Conservation (phyloP, 2,888 invertebrate species). For the Stomorhina lunata region DNA sequence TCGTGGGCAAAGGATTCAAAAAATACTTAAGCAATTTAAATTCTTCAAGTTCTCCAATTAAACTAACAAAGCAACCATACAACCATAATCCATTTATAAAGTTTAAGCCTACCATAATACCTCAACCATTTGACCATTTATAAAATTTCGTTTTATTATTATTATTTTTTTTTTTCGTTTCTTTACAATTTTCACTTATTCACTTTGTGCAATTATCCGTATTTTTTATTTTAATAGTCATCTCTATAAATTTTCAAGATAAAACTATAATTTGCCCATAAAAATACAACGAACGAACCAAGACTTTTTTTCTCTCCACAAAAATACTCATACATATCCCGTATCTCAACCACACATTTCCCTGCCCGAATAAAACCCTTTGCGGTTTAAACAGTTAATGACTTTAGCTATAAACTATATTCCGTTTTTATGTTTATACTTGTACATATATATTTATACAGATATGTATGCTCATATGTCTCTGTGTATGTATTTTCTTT, state of each 20-base stretch:
- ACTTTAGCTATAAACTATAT: conserved; percentile 64
- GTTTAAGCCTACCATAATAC: not conserved
- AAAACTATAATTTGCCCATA: conserved; percentile 65
- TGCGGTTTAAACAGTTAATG: conserved; percentile 63
- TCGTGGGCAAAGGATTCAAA: no score
- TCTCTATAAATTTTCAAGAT: conserved; percentile 63
- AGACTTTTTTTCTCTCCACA: conserved; percentile 1
- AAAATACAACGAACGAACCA: conserved; percentile 64
- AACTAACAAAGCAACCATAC: not conserved
- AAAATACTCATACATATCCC: conserved; percentile 24
- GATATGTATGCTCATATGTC: not conserved
- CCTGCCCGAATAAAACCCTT: conserved; percentile 38
- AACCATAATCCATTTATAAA: not conserved
- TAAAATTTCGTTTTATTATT: no score
- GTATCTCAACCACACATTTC: conserved; percentile 32
- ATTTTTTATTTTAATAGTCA: conserved; percentile 59
- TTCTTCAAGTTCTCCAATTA: not conserved
- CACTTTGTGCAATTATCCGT: conserved; percentile 48
- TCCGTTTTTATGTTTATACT: not conserved
- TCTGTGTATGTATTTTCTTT: conserved; percentile 21
- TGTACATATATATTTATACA: conserved; percentile 1
- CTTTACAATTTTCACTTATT: conserved; percentile 38
- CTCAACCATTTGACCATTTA: not conserved
- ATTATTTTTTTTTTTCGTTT: not conserved
- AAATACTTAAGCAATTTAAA: no score